Evolutionary conservation across 2,113 vertebrate genomes (phyloP).

Genomic region (Martes martes): DNA sequence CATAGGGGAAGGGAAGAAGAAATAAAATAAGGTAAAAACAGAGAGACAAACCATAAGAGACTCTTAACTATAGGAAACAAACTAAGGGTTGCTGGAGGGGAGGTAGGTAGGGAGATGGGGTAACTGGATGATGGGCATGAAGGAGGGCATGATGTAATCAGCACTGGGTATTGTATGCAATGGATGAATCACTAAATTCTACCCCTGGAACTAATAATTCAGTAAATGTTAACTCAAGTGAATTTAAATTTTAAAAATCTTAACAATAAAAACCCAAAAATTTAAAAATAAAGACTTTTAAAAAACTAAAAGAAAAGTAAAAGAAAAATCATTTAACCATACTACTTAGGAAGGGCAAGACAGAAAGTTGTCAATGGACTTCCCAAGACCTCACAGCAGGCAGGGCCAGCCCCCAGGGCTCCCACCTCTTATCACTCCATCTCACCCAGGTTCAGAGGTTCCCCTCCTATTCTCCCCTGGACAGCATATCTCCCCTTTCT

Average conservation of each 20-base stretch:
- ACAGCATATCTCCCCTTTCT: background rate
- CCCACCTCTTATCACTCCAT: background rate
- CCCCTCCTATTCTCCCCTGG: background rate
- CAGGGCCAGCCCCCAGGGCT: background rate
- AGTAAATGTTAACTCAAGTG: background rate
- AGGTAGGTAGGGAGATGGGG: background rate
- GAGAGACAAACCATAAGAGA: background rate
- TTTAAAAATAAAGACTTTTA: background rate
- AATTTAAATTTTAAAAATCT: background rate
- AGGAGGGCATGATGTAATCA: background rate
- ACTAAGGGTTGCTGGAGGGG: background rate
- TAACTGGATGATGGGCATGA: background rate
- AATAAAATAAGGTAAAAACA: background rate
- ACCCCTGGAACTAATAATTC: background rate
- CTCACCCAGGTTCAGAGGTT: background rate
- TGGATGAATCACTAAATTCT: background rate
- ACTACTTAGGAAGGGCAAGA: background rate
- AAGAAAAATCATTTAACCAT: background rate
- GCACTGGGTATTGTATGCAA: background rate
- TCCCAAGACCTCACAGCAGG: background rate
- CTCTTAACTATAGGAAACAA: background rate
- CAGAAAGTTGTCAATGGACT: background rate
- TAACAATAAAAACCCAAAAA: background rate
- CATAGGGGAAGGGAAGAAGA: background rate
- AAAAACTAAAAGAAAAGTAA: background rate